Percentiles rank a stretch among this genome's conserved stretches.
Conservation (phyloP, 2,888 invertebrate genomes). For the Tinea trinotella region DNA sequence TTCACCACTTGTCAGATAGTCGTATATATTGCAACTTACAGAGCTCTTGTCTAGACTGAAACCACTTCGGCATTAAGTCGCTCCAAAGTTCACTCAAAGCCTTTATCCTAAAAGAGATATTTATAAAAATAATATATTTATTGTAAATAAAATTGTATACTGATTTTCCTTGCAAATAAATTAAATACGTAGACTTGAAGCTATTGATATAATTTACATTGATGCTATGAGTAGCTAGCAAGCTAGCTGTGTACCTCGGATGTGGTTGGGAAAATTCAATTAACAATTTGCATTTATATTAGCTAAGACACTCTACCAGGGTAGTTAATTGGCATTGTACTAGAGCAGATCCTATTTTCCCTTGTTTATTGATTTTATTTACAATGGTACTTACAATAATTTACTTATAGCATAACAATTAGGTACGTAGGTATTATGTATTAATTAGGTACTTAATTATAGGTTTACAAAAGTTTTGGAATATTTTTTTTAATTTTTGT, state of each 20-base stretch:
- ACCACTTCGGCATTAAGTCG: slow-evolving; percentile 45
- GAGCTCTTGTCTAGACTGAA: slow-evolving; percentile 63
- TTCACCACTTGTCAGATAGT: slow-evolving; percentile 21
- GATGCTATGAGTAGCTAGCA: slow-evolving; percentile 26
- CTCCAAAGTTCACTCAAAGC: slow-evolving; percentile 27
- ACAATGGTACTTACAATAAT: no score
- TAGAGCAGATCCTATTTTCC: not conserved
- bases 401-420: no score
- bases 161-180: slow-evolving; percentile 69
- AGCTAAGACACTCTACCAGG: not conserved
- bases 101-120: slow-evolving; percentile 21
- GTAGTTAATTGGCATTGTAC: not conserved
- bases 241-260: not conserved
- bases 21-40: slow-evolving; percentile 47
- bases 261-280: slow-evolving; percentile 8
- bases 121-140: no score
- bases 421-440: no score
- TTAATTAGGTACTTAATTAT: no score
- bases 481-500: no score
- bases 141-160: no score
- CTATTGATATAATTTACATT: no score
- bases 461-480: no score
- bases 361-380: not conserved
- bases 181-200: slow-evolving; percentile 58
- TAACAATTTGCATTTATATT: not conserved